phyloP scores from a whole-genome alignment of 2,888 invertebrate species.

The Caenorhabditis sp. region DNA sequence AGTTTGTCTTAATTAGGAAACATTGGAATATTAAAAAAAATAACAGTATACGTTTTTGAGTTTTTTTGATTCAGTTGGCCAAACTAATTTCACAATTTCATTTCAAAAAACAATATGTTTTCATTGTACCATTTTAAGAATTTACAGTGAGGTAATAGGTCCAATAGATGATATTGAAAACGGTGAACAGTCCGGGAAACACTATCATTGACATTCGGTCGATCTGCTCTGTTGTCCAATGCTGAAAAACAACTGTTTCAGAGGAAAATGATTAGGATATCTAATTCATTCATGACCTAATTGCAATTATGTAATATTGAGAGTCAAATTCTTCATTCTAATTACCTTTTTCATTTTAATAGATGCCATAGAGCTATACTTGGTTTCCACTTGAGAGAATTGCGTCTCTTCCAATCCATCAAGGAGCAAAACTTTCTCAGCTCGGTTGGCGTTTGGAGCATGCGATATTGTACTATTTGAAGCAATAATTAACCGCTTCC shows the following conservation, averaged over 20 bases:
- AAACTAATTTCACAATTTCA: constrained; percentile 29
- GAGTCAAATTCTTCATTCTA: too few species aligned
- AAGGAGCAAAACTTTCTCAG: constrained; percentile 69
- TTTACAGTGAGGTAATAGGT: constrained; percentile 78
- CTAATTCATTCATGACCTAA: too few species aligned
- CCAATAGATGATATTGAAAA: constrained; percentile 82
- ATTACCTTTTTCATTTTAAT: constrained; percentile 60
- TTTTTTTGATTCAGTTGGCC: too few species aligned
- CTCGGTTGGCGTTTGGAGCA: constrained; percentile 52
- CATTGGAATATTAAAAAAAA: too few species aligned
- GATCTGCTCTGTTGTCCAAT: constrained; percentile 74
- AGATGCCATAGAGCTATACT: constrained; percentile 52
- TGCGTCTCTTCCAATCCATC: constrained; percentile 69
- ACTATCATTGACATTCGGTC: constrained; percentile 74
- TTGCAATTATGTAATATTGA: too few species aligned
- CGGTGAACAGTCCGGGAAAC: constrained; percentile 76
- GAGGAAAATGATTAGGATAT: too few species aligned
- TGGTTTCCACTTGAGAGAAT: constrained; percentile 66
- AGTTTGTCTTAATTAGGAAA: constrained; percentile 6
- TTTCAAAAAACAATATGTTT: constrained; percentile 27
- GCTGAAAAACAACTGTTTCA: constrained; percentile 20
- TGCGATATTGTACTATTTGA: constrained; percentile 51
- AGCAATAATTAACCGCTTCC: constrained; percentile 65
- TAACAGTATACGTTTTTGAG: too few species aligned
- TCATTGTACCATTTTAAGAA: constrained; percentile 7